Conservation (phyloP, 2,888 invertebrate genomes). For the Meghimatium bilineatum region DNA sequence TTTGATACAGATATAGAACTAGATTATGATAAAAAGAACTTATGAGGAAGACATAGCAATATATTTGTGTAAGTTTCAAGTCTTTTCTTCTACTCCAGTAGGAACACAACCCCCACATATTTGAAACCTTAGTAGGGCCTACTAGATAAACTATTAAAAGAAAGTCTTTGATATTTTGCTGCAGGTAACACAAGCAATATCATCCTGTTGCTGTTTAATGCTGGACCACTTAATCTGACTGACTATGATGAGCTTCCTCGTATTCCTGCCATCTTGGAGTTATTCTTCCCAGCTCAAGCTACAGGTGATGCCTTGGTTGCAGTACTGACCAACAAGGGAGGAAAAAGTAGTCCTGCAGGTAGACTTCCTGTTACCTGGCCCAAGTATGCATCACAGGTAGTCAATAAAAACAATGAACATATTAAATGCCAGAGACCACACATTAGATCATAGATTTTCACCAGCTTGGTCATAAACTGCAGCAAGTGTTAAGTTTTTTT, state of each 20-base stretch:
- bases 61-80: not conserved
- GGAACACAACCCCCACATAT: too few relatives aligned
- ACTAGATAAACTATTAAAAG: not conserved
- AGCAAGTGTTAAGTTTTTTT: too few relatives aligned
- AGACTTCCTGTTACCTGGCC: slow-evolving; percentile 74
- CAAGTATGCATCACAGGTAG: not conserved
- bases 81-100: too few relatives aligned
- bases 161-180: slow-evolving; percentile 17
- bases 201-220: slow-evolving; percentile 69
- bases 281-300: slow-evolving; percentile 73
- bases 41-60: too few relatives aligned
- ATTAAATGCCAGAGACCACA: too few relatives aligned
- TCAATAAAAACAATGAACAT: too few relatives aligned
- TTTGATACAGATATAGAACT: too few relatives aligned
- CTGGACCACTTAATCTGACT: slow-evolving; percentile 72
- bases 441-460: too few relatives aligned
- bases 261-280: slow-evolving; percentile 62
- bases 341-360: slow-evolving; percentile 66
- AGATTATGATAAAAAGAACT: too few relatives aligned
- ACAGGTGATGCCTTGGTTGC: slow-evolving; percentile 69
- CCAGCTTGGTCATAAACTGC: too few relatives aligned
- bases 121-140: too few relatives aligned
- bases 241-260: slow-evolving; percentile 59
- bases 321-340: slow-evolving; percentile 59
- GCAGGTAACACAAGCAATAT: slow-evolving; percentile 48